Conservation (phyloP, 2,888 invertebrate genomes). For the Erpobdella octoculata region DNA sequence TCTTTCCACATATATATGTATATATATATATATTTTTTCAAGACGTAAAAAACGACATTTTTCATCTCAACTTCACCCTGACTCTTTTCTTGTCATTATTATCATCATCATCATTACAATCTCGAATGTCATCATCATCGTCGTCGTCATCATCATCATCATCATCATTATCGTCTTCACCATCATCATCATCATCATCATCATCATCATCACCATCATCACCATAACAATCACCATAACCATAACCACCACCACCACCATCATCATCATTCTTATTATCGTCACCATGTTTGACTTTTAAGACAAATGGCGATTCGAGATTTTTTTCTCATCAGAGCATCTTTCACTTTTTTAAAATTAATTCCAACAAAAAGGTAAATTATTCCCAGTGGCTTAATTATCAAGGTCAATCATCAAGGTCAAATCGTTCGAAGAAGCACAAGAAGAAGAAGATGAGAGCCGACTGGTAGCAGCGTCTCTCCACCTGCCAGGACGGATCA, state of each 20-base stretch:
- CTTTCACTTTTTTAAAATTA: not conserved
- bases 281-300: not conserved
- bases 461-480: no score
- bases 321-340: no score
- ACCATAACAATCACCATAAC: not conserved
- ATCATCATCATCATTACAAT: conserved; percentile 17
- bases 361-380: no score
- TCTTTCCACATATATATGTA: no score
- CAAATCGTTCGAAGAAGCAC: no score
- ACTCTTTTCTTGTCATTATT: not conserved
- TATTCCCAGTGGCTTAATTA: no score
- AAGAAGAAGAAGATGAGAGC: no score
- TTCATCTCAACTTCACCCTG: not conserved
- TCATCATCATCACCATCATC: conserved; percentile 14
- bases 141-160: conserved; percentile 13
- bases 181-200: conserved; percentile 1
- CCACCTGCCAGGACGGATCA: no score
- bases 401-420: no score
- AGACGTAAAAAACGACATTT: not conserved
- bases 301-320: no score
- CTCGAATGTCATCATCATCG: conserved; percentile 9
- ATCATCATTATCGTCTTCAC: not conserved
- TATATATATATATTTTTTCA: not conserved
- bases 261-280: not conserved
- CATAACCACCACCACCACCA: conserved; percentile 4